Evolutionary conservation across 2,113 vertebrate genomes (phyloP), one percentile per base, ranked within the genome.

Genomic region (Struthio camelus): DNA sequence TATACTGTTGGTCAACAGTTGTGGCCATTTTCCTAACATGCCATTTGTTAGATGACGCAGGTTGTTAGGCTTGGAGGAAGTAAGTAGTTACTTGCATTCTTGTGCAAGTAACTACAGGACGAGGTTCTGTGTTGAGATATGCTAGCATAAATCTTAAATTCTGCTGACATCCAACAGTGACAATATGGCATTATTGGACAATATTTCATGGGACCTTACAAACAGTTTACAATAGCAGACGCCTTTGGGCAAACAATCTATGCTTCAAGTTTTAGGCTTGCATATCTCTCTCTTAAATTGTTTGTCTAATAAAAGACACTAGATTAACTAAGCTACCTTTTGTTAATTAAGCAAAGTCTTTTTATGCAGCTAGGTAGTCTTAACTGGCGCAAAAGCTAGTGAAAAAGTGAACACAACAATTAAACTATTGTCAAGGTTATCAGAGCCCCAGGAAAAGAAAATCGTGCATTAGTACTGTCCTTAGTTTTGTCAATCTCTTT

Each of bases 341-440:
- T 40, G 11, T 67, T 85, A 96, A 95, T 87, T 94, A 87, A 90
- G 69, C 22, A 86, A 89, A 82, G 51, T 5, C 24, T 85, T 86
- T 19, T 12, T 40, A 50, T 93, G 79, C 36, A 72, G 23, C 42
- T n/a, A 9, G 28, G 70, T 64, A 66, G 7, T 89, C 85, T 90
- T 91, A 96, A 91, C 30, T 93, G 87, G 70, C 85, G 76, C 58
- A 91, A 91, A 89, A 34, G 56, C 69, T 73, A 3, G 65, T 69
- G 80, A 92, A 91, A 95, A 94, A 58, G 65, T 50, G 92, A 94
- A 42, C 44, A 72, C 25, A 76, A 51, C 69, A 86, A 20, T 61
- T 78, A 36, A 92, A 64, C 4, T 61, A 4, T 83, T 88, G 56
- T 75, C 48, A 65, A 93, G 73, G 77, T 91, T 93, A 79, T 81